phyloP scores from a whole-genome alignment of 2,113 vertebrate genomes.

The Nipponia nippon region DNA sequence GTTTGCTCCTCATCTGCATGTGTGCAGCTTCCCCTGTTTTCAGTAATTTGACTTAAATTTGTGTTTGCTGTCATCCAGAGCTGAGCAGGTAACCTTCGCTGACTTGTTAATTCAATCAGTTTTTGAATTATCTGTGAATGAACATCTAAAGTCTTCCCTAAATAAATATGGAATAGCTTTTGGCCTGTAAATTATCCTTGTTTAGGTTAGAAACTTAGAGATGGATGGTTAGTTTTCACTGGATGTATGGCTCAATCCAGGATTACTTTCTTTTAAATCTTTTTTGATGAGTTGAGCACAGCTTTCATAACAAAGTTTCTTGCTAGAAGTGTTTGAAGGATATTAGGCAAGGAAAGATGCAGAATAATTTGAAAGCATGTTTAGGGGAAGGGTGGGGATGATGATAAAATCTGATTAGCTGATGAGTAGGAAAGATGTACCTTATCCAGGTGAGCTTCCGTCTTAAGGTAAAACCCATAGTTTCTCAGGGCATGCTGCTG shows the following conservation, averaged over 20 bases:
- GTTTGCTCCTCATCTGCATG: background rate
- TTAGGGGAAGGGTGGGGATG: background rate
- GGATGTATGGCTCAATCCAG: background rate
- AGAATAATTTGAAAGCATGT: background rate
- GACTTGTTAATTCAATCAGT: background rate
- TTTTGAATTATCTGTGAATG: background rate
- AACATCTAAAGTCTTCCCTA: background rate
- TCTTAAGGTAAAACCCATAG: accelerated
- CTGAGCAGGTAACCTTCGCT: background rate
- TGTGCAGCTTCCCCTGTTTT: background rate
- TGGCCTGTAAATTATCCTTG: background rate
- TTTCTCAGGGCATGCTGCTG: background rate
- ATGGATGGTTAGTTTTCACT: background rate
- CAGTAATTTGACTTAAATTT: background rate
- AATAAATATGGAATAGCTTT: background rate
- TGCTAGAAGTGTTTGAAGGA: background rate
- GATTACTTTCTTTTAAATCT: background rate
- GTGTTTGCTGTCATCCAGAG: background rate
- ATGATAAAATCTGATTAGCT: background rate
- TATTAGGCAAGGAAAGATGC: background rate
- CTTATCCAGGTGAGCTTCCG: background rate
- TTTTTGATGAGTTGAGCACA: background rate
- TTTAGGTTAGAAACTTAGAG: background rate
- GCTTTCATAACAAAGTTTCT: background rate
- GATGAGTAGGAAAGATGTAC: background rate